Conservation (phyloP, 2,888 invertebrate genomes). For the Eupithecia subfuscata region DNA sequence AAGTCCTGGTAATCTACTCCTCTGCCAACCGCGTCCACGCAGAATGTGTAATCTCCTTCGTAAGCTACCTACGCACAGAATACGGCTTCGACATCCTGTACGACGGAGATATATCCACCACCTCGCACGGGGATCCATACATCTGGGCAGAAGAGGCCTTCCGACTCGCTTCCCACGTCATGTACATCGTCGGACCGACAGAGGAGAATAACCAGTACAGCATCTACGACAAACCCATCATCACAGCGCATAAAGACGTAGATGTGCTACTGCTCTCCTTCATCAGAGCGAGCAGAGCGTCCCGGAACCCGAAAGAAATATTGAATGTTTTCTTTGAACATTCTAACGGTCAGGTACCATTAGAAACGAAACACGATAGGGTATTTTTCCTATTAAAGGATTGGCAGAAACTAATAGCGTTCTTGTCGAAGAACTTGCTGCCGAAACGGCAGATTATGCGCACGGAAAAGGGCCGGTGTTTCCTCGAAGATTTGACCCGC, state of each 20-base stretch:
- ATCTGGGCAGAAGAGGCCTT: slow-evolving; percentile 74
- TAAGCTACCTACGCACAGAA: slow-evolving; percentile 67
- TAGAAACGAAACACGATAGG: slow-evolving; percentile 65
- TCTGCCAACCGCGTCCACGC: slow-evolving; percentile 70
- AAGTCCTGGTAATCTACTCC: slow-evolving; percentile 72
- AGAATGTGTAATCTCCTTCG: slow-evolving; percentile 71
- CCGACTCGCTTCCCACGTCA: slow-evolving; percentile 62
- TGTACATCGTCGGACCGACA: slow-evolving; percentile 72
- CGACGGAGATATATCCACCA: slow-evolving; percentile 69
- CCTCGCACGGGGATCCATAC: slow-evolving; percentile 70
- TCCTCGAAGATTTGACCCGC: slow-evolving; percentile 70
- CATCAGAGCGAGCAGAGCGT: slow-evolving; percentile 55
- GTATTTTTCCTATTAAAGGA: slow-evolving; percentile 69
- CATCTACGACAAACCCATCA: slow-evolving; percentile 75
- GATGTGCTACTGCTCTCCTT: slow-evolving; percentile 64
- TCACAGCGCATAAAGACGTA: slow-evolving; percentile 64
- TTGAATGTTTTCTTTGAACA: slow-evolving; percentile 74
- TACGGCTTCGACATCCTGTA: slow-evolving; percentile 73
- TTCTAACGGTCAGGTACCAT: slow-evolving; percentile 66
- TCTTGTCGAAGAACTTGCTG: slow-evolving; percentile 70
- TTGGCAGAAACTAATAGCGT: slow-evolving; percentile 74
- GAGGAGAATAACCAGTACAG: slow-evolving; percentile 64
- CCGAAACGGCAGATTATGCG: slow-evolving; percentile 71
- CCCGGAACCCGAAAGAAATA: slow-evolving; percentile 60
- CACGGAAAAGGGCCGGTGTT: slow-evolving; percentile 71